Percentiles rank a stretch among this genome's conserved stretches.
Conservation (phyloP, 2,113 vertebrate genomes). For the Taxidea taxus region DNA sequence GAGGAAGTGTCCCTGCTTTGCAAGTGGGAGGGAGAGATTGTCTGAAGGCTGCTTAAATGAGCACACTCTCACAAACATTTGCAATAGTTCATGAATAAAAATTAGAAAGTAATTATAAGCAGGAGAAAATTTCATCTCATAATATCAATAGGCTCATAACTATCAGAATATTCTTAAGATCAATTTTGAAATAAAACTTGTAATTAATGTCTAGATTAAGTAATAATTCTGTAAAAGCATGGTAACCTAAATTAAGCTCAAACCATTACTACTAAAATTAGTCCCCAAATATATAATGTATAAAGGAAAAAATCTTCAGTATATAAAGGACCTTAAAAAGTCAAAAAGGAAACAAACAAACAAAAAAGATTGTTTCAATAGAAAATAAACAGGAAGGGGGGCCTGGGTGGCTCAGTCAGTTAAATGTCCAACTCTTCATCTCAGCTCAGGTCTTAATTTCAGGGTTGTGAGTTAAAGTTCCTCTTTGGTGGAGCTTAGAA, state of each 20-base stretch:
- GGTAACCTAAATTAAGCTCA: background rate
- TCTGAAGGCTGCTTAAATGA: background rate
- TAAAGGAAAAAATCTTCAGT: background rate
- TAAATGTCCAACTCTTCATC: background rate
- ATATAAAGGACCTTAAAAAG: background rate
- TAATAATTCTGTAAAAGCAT: background rate
- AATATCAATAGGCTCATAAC: background rate
- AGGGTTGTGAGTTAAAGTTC: background rate
- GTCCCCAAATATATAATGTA: background rate
- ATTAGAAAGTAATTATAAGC: background rate
- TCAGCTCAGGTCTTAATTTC: background rate
- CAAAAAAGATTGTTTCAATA: background rate
- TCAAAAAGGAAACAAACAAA: background rate
- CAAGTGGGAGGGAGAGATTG: background rate
- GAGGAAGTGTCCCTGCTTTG: background rate
- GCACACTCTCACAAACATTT: background rate
- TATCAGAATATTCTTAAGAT: conserved; percentile 22
- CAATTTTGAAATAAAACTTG: background rate
- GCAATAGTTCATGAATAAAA: background rate
- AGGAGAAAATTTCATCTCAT: conserved; percentile 17
- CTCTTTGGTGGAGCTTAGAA: background rate
- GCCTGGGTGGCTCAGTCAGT: background rate
- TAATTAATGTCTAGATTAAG: conserved; percentile 2
- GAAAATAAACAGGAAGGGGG: background rate
- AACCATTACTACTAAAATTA: background rate